These are phyloP conservation scores for Hydrolagus colliei DNA, from an alignment of 2,797 vertebrate species.

Conservation along the genomic window DNA sequence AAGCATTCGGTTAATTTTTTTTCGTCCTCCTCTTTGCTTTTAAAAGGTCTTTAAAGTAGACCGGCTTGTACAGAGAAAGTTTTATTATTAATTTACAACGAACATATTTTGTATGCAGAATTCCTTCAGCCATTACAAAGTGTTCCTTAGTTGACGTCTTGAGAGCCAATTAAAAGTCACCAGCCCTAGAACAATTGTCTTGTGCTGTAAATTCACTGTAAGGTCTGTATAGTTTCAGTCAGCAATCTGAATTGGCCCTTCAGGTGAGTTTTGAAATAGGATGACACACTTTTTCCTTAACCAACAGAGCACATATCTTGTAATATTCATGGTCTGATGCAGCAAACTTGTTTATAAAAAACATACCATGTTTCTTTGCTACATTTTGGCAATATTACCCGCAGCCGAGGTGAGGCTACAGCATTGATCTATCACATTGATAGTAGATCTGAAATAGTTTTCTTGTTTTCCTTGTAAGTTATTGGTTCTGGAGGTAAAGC, in stretches of 20 bases:
- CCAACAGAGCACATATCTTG: constrained; percentile 7
- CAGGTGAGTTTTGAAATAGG: constrained; percentile 21
- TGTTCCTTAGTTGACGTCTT: constrained; percentile 10
- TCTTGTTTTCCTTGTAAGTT: background rate
- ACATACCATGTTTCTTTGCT: background rate
- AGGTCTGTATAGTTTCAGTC: constrained; percentile 17
- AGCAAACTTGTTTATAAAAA: constrained; percentile 8
- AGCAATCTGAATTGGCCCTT: constrained; percentile 9
- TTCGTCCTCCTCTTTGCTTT: constrained; percentile 44
- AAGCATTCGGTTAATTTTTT: background rate
- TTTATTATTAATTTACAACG: constrained; percentile 60
- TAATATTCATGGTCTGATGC: constrained; percentile 7
- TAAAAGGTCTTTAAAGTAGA: constrained; percentile 59
- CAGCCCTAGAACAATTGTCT: background rate
- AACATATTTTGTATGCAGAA: constrained; percentile 24
- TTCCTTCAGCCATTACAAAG: constrained; percentile 28
- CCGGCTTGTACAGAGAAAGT: constrained; percentile 61
- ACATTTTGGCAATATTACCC: constrained; percentile 21
- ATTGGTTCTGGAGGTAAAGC: background rate
- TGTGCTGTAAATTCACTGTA: constrained; percentile 25
- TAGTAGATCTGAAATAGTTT: background rate
- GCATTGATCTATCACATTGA: constrained; percentile 17
- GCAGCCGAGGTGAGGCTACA: constrained; percentile 10
- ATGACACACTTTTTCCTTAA: constrained; percentile 10
- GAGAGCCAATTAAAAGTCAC: background rate